Percentiles rank a stretch among this genome's conserved stretches.
Conservation (phyloP, 1,140 invertebrate genomes). For the Anthonomus grandis region DNA sequence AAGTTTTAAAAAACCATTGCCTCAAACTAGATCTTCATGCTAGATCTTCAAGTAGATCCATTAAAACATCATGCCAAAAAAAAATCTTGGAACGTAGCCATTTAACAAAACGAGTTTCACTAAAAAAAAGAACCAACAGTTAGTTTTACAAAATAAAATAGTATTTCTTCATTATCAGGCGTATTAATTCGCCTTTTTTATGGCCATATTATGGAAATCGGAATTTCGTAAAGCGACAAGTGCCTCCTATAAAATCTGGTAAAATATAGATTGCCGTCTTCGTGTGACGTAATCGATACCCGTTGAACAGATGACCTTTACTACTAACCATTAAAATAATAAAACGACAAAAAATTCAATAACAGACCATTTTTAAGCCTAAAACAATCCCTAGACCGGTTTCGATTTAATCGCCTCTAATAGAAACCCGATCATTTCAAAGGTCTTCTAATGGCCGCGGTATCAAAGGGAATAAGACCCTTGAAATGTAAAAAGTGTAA, state of each 20-base stretch:
- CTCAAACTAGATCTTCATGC: too few species aligned
- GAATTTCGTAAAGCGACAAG: slow-evolving; percentile 25
- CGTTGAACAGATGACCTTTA: too few species aligned
- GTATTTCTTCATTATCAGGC: slow-evolving; percentile 28
- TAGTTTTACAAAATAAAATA: slow-evolving; percentile 25
- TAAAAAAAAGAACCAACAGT: slow-evolving; percentile 11
- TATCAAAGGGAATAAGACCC: not conserved
- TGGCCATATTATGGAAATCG: slow-evolving; percentile 26
- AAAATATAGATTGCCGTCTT: slow-evolving; percentile 21
- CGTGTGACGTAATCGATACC: too few species aligned
- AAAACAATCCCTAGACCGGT: not conserved
- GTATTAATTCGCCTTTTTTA: slow-evolving; percentile 30
- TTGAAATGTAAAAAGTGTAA: slow-evolving; percentile 5
- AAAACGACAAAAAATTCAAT: too few species aligned
- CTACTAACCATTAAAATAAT: too few species aligned
- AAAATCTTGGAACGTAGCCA: too few species aligned
- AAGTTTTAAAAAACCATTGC: too few species aligned
- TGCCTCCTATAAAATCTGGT: slow-evolving; percentile 22
- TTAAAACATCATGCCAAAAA: too few species aligned
- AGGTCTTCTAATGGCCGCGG: not conserved
- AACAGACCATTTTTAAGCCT: too few species aligned
- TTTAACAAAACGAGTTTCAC: too few species aligned
- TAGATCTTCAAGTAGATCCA: too few species aligned
- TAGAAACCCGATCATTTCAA: slow-evolving; percentile 4
- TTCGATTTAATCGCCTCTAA: not conserved